phyloP scores from a whole-genome alignment of 2,888 invertebrate genomes.

The Chloromyia formosa region DNA sequence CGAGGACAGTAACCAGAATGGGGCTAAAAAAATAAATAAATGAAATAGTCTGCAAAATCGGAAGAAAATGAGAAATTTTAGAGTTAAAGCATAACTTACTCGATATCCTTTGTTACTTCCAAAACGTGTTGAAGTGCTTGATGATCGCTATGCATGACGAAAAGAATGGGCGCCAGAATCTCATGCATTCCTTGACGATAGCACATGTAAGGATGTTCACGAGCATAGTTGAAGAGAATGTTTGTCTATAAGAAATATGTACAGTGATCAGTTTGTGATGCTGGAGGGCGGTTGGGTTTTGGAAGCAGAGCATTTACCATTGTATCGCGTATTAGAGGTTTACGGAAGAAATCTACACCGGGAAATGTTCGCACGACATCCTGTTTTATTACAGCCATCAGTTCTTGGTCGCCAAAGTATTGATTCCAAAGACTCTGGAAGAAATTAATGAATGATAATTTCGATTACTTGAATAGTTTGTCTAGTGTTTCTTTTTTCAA shows the following conservation, averaged over 20 bases:
- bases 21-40: conserved; percentile 66
- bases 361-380: conserved; percentile 87
- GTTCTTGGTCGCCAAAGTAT: conserved; percentile 82
- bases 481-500: background rate
- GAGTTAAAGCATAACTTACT: conserved; percentile 54
- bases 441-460: background rate
- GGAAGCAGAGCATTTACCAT: conserved; percentile 67
- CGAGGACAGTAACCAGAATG: conserved; percentile 71
- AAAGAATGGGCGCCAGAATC: conserved; percentile 80
- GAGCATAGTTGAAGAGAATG: conserved; percentile 70
- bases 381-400: conserved; percentile 78
- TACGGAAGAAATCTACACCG: conserved; percentile 80
- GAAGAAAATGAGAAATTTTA: background rate
- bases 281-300: conserved; percentile 7
- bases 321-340: conserved; percentile 72
- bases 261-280: background rate
- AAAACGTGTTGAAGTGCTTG: conserved; percentile 71
- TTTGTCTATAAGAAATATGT: conserved; percentile 62
- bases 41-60: conserved; percentile 6
- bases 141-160: conserved; percentile 80
- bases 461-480: conserved; percentile 15
- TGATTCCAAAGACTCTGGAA: conserved; percentile 84
- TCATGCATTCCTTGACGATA: conserved; percentile 92
- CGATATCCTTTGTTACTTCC: conserved; percentile 64
- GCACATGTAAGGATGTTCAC: conserved; percentile 74